Percentiles rank a stretch among this genome's conserved stretches.
phyloP scores from a whole-genome alignment of 2,888 invertebrate species.

The Drosophila testacea region DNA sequence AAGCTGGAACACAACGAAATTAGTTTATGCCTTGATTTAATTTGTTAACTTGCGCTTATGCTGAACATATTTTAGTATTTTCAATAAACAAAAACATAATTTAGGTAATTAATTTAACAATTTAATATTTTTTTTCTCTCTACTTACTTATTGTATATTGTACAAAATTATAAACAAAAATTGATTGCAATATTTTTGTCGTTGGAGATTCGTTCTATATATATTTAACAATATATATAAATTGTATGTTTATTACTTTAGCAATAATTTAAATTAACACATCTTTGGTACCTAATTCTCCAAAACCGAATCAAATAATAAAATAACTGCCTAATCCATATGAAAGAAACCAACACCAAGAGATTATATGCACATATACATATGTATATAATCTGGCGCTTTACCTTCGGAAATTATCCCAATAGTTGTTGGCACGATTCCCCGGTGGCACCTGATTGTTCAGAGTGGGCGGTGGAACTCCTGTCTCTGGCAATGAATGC shows the following conservation, averaged over 20 bases:
- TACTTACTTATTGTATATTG: too few species aligned
- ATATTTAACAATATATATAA: slow-evolving; percentile 23
- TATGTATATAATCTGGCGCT: slow-evolving; percentile 29
- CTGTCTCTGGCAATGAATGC: slow-evolving; percentile 72
- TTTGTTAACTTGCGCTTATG: not conserved
- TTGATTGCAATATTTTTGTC: slow-evolving; percentile 21
- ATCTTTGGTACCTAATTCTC: slow-evolving; percentile 37
- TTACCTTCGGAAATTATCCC: slow-evolving; percentile 97
- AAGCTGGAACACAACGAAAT: not conserved
- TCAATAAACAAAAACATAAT: slow-evolving; percentile 1
- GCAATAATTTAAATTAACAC: slow-evolving; percentile 40
- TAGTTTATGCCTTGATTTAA: slow-evolving; percentile 2
- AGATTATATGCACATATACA: slow-evolving; percentile 5
- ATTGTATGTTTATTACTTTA: slow-evolving; percentile 47
- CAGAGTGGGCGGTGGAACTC: slow-evolving; percentile 85
- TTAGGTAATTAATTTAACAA: not conserved
- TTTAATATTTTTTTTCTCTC: too few species aligned
- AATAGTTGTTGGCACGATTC: slow-evolving; percentile 96
- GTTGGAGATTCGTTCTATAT: slow-evolving; percentile 28
- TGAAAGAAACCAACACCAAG: slow-evolving; percentile 42
- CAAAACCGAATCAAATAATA: slow-evolving; percentile 30
- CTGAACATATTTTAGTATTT: not conserved
- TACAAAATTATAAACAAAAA: slow-evolving; percentile 32
- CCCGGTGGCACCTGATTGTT: slow-evolving; percentile 97
- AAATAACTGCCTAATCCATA: slow-evolving; percentile 41